A percentile compares a stretch with the other conserved stretches of the same genome.
These are phyloP conservation scores for Argya squamiceps DNA, from an alignment of 2,797 vertebrate genomes.

Conservation along the genomic window DNA sequence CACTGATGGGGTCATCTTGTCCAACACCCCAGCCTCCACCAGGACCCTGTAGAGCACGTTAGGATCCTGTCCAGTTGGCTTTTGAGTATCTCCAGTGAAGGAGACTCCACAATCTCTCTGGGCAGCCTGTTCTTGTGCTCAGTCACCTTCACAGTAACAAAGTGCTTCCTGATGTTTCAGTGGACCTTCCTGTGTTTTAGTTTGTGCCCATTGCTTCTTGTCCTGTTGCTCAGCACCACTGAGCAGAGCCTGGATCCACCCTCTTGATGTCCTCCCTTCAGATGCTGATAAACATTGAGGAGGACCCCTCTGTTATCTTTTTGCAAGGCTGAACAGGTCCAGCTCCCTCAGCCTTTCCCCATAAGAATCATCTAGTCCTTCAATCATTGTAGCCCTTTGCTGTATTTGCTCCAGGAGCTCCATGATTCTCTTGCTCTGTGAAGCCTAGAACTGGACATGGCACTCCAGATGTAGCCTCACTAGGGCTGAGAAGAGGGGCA, in stretches of 20 bases:
- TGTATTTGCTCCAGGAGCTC: not conserved
- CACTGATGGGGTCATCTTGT: not conserved
- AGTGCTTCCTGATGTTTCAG: not conserved
- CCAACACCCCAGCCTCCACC: not conserved
- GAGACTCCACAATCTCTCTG: not conserved
- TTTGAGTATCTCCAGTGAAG: not conserved
- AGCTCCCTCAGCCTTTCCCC: not conserved
- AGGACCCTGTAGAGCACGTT: accelerated
- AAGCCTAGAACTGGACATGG: not conserved
- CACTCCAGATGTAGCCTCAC: not conserved
- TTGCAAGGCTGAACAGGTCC: not conserved
- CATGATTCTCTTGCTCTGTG: too few relatives aligned
- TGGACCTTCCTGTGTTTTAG: not conserved
- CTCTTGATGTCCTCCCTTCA: not conserved
- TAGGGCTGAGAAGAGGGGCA: not conserved
- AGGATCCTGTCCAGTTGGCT: accelerated
- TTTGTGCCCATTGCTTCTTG: not conserved
- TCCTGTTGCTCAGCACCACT: not conserved
- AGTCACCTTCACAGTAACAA: not conserved
- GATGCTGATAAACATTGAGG: not conserved
- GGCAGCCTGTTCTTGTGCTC: not conserved
- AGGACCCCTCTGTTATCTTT: not conserved
- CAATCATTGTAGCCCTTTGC: not conserved
- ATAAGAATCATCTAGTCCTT: not conserved
- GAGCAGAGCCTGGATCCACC: not conserved